Evolutionary conservation across 2,888 invertebrate species (phyloP).

Genomic region (Eilema depressum): DNA sequence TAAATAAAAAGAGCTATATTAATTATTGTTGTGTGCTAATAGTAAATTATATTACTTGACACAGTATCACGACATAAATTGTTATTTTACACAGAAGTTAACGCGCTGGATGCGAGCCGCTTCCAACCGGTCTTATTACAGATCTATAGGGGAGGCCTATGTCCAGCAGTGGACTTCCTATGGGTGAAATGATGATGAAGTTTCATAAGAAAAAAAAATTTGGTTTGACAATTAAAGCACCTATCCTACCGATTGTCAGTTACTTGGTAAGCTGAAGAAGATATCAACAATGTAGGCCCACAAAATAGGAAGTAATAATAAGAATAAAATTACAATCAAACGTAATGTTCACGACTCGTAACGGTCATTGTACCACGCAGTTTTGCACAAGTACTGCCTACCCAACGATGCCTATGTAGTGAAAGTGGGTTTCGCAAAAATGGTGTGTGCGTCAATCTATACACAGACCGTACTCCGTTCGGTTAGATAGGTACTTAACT

Average conservation of each 20-base stretch:
- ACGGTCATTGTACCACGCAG: constrained; percentile 11
- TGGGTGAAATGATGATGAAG: too few relatives aligned
- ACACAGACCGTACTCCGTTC: not conserved
- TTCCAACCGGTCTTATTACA: too few relatives aligned
- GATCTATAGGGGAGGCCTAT: too few relatives aligned
- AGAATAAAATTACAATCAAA: not conserved
- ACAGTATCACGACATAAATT: not conserved
- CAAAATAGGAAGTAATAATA: not conserved
- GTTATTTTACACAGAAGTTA: too few relatives aligned
- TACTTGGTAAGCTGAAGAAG: not conserved
- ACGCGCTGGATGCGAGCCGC: too few relatives aligned
- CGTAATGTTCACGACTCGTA: not conserved
- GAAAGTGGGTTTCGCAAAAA: constrained; percentile 5
- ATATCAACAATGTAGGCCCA: not conserved
- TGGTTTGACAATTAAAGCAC: not conserved
- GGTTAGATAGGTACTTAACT: too few relatives aligned
- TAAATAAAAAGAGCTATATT: too few relatives aligned
- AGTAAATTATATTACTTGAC: not conserved
- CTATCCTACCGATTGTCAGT: too few relatives aligned
- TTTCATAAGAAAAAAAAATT: too few relatives aligned
- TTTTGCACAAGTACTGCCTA: not conserved
- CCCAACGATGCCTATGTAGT: not conserved
- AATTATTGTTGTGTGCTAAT: too few relatives aligned
- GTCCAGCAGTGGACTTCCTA: too few relatives aligned
- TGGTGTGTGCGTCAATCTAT: not conserved